These are phyloP conservation scores for Catostylus mosaicus DNA, from an alignment of 30 jellyfish, hydroid and myxozoan genomes.

Conservation along the genomic window DNA sequence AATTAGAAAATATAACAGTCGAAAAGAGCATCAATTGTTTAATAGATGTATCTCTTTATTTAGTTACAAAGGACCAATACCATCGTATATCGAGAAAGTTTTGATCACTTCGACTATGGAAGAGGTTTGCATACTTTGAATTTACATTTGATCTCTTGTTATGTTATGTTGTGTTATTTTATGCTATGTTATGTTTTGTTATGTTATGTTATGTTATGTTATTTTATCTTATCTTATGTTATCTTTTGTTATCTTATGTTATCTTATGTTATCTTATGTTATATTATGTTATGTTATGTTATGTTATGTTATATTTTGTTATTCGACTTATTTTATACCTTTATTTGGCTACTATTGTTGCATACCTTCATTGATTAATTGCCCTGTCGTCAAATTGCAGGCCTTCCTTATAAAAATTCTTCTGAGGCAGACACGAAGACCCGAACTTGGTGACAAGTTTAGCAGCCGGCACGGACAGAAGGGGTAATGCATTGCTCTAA, in stretches of 20 bases:
- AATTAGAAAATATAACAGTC: too few relatives aligned
- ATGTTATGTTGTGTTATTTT: neutral
- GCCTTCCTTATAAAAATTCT: conserved; percentile 93
- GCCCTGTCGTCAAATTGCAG: too few relatives aligned
- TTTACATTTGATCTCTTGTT: too few relatives aligned
- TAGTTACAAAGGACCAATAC: conserved; percentile 97
- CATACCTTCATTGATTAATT: too few relatives aligned
- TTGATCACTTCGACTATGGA: conserved; percentile 99
- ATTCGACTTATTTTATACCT: too few relatives aligned
- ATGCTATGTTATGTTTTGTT: neutral
- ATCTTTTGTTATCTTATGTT: neutral
- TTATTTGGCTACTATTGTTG: too few relatives aligned
- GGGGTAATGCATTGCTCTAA: too few relatives aligned
- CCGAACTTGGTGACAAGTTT: conserved; percentile 99
- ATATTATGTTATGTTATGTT: neutral
- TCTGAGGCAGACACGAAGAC: conserved; percentile 98
- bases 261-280: neutral
- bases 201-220: neutral
- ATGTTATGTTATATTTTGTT: too few relatives aligned
- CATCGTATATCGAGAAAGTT: conserved; percentile 96
- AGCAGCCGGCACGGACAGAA: conserved; percentile 99
- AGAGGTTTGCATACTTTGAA: conserved; percentile 62
- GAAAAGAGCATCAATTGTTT: too few relatives aligned
- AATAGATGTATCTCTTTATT: neutral
- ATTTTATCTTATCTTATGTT: too few relatives aligned